Evolutionary conservation across 2,797 vertebrate genomes (phyloP).

Genomic region (Agapornis canus): DNA sequence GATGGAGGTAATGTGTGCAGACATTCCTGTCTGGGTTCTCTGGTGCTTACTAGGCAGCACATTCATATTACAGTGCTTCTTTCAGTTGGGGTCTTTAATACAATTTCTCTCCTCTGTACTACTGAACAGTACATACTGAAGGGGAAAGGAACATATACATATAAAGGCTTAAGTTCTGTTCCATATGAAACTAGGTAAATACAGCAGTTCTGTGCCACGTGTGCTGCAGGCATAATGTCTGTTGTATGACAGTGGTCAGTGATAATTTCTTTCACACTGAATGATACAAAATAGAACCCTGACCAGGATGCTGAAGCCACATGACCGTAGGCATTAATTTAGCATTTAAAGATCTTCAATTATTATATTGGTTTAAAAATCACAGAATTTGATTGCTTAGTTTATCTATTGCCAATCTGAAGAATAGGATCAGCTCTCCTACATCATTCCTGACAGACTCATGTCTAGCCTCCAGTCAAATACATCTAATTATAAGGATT

Average conservation of each 20-base stretch:
- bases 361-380: not conserved
- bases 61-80: not conserved
- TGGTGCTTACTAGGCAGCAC: not conserved
- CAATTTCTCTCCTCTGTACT: not conserved
- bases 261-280: not conserved
- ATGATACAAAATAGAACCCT: not conserved
- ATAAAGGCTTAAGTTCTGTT: not conserved
- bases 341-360: not conserved
- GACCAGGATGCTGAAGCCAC: not conserved
- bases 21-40: not conserved
- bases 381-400: not conserved
- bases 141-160: not conserved
- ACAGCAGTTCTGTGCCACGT: accelerated
- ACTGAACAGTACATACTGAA: not conserved
- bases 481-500: not conserved
- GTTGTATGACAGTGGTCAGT: not conserved
- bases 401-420: not conserved
- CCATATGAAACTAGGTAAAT: not conserved
- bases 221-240: not conserved
- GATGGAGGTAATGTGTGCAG: not conserved
- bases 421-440: not conserved
- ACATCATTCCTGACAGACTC: not conserved
- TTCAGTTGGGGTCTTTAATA: not conserved
- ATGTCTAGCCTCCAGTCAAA: not conserved
- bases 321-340: not conserved